These are phyloP conservation scores for Caenorhabditis afra DNA, from an alignment of 2,888 invertebrate genomes.

Conservation along the genomic window DNA sequence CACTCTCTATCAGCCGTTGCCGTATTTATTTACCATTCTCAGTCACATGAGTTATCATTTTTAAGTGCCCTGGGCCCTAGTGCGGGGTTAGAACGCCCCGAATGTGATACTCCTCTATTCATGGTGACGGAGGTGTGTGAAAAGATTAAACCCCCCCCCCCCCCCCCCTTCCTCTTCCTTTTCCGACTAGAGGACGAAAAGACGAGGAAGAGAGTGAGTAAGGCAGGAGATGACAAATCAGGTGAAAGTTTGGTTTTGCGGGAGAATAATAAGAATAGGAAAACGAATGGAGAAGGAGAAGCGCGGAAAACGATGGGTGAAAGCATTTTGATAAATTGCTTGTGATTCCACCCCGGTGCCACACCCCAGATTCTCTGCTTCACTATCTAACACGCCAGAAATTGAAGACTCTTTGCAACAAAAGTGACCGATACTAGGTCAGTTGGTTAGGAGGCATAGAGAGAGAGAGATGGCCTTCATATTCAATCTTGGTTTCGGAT, in stretches of 20 bases:
- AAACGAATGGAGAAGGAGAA: no score
- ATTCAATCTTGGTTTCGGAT: conserved; percentile 6
- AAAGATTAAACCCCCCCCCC: no score
- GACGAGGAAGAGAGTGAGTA: background rate
- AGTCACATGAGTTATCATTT: conserved; percentile 54
- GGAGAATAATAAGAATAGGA: background rate
- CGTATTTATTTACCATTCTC: conserved; percentile 50
- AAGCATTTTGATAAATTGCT: background rate
- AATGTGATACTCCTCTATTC: conserved; percentile 30
- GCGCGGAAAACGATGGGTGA: no score
- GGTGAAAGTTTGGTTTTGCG: conserved; percentile 17
- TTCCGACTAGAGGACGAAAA: no score
- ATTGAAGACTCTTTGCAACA: conserved; percentile 25
- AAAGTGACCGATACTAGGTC: conserved; percentile 13
- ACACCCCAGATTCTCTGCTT: background rate
- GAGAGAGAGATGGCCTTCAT: conserved; percentile 11
- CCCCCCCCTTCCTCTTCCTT: no score
- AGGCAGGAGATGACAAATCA: conserved; percentile 15
- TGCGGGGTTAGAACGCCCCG: conserved; percentile 35
- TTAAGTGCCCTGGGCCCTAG: conserved; percentile 16
- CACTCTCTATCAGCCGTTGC: conserved; percentile 24
- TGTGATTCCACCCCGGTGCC: no score
- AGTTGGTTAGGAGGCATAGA: conserved; percentile 1
- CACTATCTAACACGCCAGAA: conserved; percentile 16
- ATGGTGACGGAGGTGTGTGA: conserved; percentile 10